phyloP scores from a whole-genome alignment of 2,797 vertebrate species.

The Manis crassicaudata region DNA sequence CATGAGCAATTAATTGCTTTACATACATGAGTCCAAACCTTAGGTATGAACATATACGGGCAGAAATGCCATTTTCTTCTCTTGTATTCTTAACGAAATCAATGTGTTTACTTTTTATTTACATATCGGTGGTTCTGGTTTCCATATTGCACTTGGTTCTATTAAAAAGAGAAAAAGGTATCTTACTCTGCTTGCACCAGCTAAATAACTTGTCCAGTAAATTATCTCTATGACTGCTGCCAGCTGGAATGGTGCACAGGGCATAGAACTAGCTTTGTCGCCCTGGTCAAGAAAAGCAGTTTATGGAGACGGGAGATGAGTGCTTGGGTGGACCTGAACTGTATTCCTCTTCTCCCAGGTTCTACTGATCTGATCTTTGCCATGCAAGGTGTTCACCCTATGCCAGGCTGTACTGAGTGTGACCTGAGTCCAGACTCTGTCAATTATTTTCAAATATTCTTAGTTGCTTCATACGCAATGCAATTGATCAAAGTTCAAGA shows the following conservation, averaged over 20 bases:
- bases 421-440: not conserved
- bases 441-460: constrained; percentile 25
- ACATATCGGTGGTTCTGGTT: not conserved
- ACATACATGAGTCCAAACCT: not conserved
- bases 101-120: constrained; percentile 18
- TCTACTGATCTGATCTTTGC: not conserved
- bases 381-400: not conserved
- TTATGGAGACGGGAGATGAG: not conserved
- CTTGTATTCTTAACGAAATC: not conserved
- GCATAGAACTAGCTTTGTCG: not conserved
- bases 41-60: not conserved
- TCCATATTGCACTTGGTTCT: not conserved
- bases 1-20: not conserved
- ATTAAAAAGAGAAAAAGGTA: not conserved
- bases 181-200: not conserved
- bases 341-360: not conserved
- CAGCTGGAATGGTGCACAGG: not conserved
- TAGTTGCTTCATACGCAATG: not conserved
- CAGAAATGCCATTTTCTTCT: not conserved
- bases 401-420: not conserved
- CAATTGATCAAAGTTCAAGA: not conserved
- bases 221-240: not conserved
- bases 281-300: not conserved
- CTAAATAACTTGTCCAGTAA: not conserved
- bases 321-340: not conserved